A percentile compares a stretch with the other conserved stretches of the same genome.
Evolutionary conservation across 2,888 invertebrate genomes (phyloP).

Genomic region (Pheosia tremula): DNA sequence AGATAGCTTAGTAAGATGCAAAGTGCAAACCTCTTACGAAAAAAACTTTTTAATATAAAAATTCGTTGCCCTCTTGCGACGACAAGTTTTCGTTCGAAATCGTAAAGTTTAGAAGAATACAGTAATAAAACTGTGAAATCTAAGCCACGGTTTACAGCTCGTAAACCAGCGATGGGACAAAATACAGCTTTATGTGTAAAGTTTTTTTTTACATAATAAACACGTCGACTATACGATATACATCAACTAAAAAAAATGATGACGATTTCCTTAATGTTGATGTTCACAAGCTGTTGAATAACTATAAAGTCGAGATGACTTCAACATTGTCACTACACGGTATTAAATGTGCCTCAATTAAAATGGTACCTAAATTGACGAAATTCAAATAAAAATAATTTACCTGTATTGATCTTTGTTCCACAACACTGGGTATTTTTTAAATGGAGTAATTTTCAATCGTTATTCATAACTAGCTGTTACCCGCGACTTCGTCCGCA

Average conservation of each 20-base stretch:
- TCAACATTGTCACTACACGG: no score
- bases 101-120: constrained; percentile 34
- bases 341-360: no score
- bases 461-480: no score
- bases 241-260: not conserved
- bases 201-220: constrained; percentile 20
- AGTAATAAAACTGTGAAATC: constrained; percentile 37
- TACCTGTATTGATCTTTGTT: no score
- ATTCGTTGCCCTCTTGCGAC: constrained; percentile 31
- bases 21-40: not conserved
- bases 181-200: constrained; percentile 34
- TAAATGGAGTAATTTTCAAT: no score
- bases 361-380: no score
- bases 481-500: no score
- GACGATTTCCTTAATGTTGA: no score
- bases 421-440: no score
- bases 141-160: constrained; percentile 34
- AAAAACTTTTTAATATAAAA: constrained; percentile 4
- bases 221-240: not conserved
- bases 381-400: no score
- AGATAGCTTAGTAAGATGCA: not conserved
- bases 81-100: constrained; percentile 26
- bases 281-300: no score
- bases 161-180: constrained; percentile 38
- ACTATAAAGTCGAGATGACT: no score